These are phyloP conservation scores for Dunckerocampus dactyliophorus DNA, from an alignment of 2,113 vertebrate genomes.

Conservation along the genomic window DNA sequence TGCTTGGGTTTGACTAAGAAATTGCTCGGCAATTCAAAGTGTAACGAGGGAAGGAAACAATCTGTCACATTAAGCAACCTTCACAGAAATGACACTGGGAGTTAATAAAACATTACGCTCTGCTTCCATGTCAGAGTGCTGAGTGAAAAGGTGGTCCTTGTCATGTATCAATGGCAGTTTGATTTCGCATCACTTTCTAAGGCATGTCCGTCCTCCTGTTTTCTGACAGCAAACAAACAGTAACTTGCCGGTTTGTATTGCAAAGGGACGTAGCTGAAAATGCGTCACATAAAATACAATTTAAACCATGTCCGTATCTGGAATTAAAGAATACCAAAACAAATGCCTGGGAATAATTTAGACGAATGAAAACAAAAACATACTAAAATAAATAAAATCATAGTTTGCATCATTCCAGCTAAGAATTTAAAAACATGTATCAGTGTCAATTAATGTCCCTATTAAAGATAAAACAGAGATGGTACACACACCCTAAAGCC, in stretches of 20 bases:
- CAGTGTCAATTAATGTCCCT: conserved; percentile 4
- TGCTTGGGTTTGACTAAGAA: conserved; percentile 15
- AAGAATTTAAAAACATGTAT: conserved; percentile 18
- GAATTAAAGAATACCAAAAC: not conserved
- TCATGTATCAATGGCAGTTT: conserved; percentile 7
- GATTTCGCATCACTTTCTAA: conserved; percentile 17
- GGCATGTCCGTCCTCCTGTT: conserved; percentile 22
- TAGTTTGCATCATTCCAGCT: conserved; percentile 12
- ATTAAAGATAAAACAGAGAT: conserved; percentile 20
- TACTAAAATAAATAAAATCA: too few species aligned
- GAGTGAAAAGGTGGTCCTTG: not conserved
- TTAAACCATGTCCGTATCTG: not conserved
- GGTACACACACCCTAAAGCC: conserved; percentile 16
- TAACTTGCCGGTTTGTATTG: conserved; percentile 57
- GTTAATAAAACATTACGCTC: conserved; percentile 6
- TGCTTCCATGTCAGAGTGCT: not conserved
- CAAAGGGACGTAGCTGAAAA: conserved; percentile 39
- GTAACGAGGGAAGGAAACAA: conserved; percentile 20
- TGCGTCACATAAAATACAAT: not conserved
- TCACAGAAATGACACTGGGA: conserved; percentile 1
- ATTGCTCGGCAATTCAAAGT: conserved; percentile 14
- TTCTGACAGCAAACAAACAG: conserved; percentile 58
- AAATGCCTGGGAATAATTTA: not conserved
- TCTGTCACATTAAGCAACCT: conserved; percentile 1
- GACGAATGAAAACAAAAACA: not conserved